A percentile compares a stretch with the other conserved stretches of the same genome.
These are phyloP conservation scores for Crypturellus undulatus DNA, from an alignment of 2,113 vertebrate species.

Conservation along the genomic window DNA sequence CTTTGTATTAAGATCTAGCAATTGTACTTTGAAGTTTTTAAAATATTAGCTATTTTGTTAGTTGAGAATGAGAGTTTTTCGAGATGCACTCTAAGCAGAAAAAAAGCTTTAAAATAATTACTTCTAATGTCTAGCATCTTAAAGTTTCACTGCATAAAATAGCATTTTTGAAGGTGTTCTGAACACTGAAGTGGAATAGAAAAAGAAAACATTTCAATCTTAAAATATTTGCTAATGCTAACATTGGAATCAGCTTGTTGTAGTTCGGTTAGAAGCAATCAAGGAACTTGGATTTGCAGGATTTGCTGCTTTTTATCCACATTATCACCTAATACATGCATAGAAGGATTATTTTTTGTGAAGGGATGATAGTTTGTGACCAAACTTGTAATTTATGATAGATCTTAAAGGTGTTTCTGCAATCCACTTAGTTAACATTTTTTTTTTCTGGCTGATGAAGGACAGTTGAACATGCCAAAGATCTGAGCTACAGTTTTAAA, in stretches of 20 bases:
- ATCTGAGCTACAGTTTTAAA: neutral
- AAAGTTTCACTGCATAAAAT: neutral
- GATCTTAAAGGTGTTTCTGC: neutral
- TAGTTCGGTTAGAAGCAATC: neutral
- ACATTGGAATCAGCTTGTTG: neutral
- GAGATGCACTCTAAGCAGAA: neutral
- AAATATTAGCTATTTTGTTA: neutral
- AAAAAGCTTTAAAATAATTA: neutral
- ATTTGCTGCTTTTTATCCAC: neutral
- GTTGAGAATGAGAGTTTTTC: neutral
- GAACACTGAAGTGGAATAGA: neutral
- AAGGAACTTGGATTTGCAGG: neutral
- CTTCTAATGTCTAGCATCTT: neutral
- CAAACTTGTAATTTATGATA: too few relatives aligned
- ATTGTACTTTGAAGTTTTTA: slow-evolving; percentile 2
- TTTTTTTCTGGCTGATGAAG: neutral
- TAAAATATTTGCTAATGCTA: neutral
- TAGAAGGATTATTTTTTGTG: neutral
- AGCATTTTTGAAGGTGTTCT: neutral
- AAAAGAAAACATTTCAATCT: neutral
- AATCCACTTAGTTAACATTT: neutral
- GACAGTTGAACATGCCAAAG: neutral
- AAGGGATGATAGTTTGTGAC: neutral
- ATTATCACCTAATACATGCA: neutral
- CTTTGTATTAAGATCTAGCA: neutral